Base-by-base conservation (phyloP, 2,797 vertebrate species). In the Scarus forsteni region DNA sequence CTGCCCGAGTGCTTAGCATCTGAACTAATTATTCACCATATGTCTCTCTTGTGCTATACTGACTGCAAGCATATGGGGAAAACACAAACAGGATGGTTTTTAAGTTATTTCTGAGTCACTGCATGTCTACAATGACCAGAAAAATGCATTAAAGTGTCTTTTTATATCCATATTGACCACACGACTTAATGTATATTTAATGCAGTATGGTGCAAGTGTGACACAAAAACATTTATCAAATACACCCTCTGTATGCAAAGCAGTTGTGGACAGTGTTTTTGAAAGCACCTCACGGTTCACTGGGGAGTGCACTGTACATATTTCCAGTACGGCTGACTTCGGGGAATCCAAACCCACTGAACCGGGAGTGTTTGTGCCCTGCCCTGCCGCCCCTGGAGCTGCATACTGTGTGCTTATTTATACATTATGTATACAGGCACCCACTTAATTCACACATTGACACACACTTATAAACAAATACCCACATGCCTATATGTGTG, bases 261-360 rank as follows among this genome's bases (percentile, higher is more conserved):
- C 38, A 34, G 51, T 52, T n/a, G 11, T 68, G 40, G 48, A 27
- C 40, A 38, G 46, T 4, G 42, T 51, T 74, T 60, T 39, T 18
- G 18, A 55, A 27, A 51, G 63, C 11, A 13, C 44, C 7, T 49
- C 18, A 10, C 3, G 55, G 54, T 68, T 79, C 64, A 65, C 12
- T 60, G 56, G 18, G 10, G 64, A 34, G 27, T 45, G 73, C n/a
- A 19, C 36, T 50, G 68, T 51, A 48, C 36, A 60, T 60, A 36
- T 44, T 16, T 56, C 39, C 45, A 66, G 64, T 59, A 27, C 10
- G 27, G 9, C 34, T 16, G 55, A 54, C 36, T 72, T 54, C 69
- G 48, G 71, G 52, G 74, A 61, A 73, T 18, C 67, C 18, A 57
- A 79, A 65, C 34, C 42, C 49, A 73, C 39, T 77, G 64, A 85